A percentile compares a stretch with the other conserved stretches of the same genome.
These are phyloP conservation scores for Trichoplusia ni DNA, from an alignment of 1,140 invertebrate species.

Conservation along the genomic window DNA sequence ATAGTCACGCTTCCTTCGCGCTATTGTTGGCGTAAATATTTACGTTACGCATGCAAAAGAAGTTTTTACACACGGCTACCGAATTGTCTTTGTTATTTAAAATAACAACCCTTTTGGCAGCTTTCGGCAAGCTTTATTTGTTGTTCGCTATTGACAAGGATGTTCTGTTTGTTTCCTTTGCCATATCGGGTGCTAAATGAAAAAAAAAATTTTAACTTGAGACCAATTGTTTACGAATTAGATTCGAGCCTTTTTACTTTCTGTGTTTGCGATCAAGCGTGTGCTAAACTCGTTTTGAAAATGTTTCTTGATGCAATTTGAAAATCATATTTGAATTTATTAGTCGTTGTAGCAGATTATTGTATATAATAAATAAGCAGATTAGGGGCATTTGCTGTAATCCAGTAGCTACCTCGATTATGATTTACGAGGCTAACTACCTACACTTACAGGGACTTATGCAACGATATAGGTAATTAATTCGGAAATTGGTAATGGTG, in stretches of 20 bases:
- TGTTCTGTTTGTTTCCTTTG: slow-evolving; percentile 45
- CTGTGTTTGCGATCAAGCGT: too few relatives aligned
- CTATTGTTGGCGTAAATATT: slow-evolving; percentile 75
- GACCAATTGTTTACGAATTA: slow-evolving; percentile 11
- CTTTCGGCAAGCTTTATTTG: slow-evolving; percentile 47
- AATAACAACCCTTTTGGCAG: slow-evolving; percentile 67
- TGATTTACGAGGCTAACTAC: background rate
- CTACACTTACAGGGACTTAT: background rate
- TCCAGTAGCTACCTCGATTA: background rate
- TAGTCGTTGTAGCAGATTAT: slow-evolving; percentile 7
- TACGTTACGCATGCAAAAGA: slow-evolving; percentile 77
- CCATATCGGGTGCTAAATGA: slow-evolving; percentile 58
- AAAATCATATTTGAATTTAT: too few relatives aligned
- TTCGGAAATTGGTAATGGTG: background rate
- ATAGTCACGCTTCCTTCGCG: slow-evolving; percentile 65
- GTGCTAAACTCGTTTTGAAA: too few relatives aligned
- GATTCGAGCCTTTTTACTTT: background rate
- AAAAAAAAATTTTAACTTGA: slow-evolving; percentile 32
- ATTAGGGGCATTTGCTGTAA: background rate
- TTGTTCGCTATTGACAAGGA: slow-evolving; percentile 21
- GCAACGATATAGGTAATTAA: background rate
- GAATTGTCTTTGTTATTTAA: slow-evolving; percentile 72
- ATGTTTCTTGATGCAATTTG: too few relatives aligned
- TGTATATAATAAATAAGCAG: background rate
- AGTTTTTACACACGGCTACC: slow-evolving; percentile 71